Conservation (phyloP, 2,113 vertebrate species). For the Microtus pennsylvanicus region DNA sequence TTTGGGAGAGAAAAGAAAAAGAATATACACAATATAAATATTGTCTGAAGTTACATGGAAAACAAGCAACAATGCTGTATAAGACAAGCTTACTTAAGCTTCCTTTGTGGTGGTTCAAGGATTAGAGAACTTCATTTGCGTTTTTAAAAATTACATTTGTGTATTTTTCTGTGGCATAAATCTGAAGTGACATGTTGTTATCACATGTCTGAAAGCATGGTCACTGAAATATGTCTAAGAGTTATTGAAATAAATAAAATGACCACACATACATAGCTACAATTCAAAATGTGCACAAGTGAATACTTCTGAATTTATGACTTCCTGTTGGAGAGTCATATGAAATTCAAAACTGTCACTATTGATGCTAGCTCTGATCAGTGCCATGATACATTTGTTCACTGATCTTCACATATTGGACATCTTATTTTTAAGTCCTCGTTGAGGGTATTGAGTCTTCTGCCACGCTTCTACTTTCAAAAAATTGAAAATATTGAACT, state of each 20-base stretch:
- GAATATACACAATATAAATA: conserved; percentile 22
- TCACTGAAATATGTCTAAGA: conserved; percentile 46
- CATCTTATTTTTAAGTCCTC: background rate
- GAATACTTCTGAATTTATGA: background rate
- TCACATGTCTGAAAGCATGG: conserved; percentile 2
- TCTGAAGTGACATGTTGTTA: background rate
- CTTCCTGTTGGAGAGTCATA: background rate
- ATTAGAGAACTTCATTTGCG: background rate
- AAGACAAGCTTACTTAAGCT: background rate
- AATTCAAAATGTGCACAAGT: background rate
- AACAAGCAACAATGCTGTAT: background rate
- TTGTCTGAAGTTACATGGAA: conserved; percentile 40
- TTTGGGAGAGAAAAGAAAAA: no score
- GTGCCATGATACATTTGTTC: background rate
- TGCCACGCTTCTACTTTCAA: background rate
- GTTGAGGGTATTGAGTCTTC: background rate
- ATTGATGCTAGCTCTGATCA: background rate
- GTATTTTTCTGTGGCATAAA: conserved; percentile 21
- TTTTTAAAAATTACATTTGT: conserved; percentile 56
- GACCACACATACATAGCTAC: background rate
- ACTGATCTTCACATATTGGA: background rate
- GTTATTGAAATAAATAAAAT: background rate
- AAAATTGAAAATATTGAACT: background rate
- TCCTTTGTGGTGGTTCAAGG: background rate
- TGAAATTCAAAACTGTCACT: background rate